Percentiles rank a stretch among this genome's conserved stretches.
These are phyloP conservation scores for Anser cygnoides DNA, from an alignment of 2,113 vertebrate genomes.

Conservation along the genomic window DNA sequence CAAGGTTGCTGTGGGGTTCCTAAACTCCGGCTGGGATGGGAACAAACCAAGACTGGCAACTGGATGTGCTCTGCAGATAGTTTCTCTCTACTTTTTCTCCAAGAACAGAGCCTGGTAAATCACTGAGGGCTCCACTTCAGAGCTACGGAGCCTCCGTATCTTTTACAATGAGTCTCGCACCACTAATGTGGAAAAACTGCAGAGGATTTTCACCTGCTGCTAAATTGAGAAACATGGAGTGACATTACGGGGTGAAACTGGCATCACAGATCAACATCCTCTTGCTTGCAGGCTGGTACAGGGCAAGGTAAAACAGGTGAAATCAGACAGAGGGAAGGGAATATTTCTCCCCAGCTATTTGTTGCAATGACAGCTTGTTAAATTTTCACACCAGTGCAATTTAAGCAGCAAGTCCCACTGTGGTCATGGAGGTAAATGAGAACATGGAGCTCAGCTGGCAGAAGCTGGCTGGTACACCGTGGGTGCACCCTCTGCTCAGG, in stretches of 20 bases:
- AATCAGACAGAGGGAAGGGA: background rate
- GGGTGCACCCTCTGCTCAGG: background rate
- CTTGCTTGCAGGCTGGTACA: background rate
- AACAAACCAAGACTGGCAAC: conserved; percentile 1
- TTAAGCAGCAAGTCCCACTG: background rate
- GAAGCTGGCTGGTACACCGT: background rate
- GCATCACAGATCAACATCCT: background rate
- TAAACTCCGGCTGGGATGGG: background rate
- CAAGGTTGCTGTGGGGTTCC: background rate
- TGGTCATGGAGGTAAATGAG: background rate
- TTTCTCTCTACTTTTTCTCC: background rate
- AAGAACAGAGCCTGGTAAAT: background rate
- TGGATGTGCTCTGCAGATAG: background rate
- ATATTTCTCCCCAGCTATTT: background rate
- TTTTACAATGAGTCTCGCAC: background rate
- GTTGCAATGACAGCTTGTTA: background rate
- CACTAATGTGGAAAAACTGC: background rate
- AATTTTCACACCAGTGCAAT: background rate
- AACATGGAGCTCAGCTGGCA: background rate
- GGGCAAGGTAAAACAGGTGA: background rate
- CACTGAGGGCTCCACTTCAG: background rate
- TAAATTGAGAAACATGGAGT: background rate
- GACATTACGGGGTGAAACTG: background rate
- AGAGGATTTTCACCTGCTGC: background rate
- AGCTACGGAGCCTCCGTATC: background rate